Conservation (phyloP, 2,797 vertebrate species). For the Alosa sapidissima region DNA sequence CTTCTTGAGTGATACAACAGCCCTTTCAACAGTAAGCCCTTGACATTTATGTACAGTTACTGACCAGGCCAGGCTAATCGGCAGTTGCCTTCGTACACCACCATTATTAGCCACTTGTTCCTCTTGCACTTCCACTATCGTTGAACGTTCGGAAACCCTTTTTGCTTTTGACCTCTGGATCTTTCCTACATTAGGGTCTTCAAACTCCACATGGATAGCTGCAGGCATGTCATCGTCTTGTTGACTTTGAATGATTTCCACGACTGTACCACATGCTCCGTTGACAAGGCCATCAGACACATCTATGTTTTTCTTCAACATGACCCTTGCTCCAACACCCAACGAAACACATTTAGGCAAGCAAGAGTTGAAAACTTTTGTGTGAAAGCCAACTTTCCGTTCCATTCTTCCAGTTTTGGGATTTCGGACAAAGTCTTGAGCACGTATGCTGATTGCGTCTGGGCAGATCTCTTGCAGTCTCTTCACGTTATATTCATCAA, state of each 20-base stretch:
- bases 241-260: conserved; percentile 2
- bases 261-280: conserved; percentile 33
- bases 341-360: conserved; percentile 28
- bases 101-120: background rate
- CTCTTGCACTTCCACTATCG: background rate
- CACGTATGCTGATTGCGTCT: conserved; percentile 31
- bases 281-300: conserved; percentile 42
- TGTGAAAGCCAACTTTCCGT: conserved; percentile 16
- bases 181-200: conserved; percentile 28
- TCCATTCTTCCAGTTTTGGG: conserved; percentile 37
- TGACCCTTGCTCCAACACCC: conserved; percentile 35
- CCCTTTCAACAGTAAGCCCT: background rate
- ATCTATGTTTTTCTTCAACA: conserved; percentile 44
- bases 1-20: background rate
- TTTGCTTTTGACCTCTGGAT: conserved; percentile 17
- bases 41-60: background rate
- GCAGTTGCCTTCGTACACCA: background rate
- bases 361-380: conserved; percentile 33
- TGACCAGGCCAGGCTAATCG: background rate
- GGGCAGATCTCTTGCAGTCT: conserved; percentile 28
- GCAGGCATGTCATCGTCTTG: background rate
- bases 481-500: conserved; percentile 23
- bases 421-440: conserved; percentile 32
- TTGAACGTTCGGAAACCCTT: background rate
- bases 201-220: conserved; percentile 36